A percentile compares a stretch with the other conserved stretches of the same genome.
Evolutionary conservation across 2,113 vertebrate genomes (phyloP).

Genomic region (Enhydra lutris): DNA sequence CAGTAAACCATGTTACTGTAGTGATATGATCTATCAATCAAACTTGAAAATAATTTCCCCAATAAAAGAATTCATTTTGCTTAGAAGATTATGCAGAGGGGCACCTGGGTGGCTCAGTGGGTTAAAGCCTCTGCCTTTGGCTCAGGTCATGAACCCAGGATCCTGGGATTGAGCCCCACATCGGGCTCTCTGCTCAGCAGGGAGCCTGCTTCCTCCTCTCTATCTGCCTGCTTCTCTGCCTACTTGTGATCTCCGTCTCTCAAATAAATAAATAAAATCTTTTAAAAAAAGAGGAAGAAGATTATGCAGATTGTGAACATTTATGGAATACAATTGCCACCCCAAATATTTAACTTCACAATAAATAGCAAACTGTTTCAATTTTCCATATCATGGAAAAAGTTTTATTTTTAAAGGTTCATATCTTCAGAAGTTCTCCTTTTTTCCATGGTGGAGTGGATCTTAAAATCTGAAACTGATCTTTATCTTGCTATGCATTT

Average conservation of each 20-base stretch:
- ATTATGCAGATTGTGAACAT: neutral
- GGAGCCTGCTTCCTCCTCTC: too few relatives aligned
- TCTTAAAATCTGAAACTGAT: neutral
- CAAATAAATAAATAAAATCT: too few relatives aligned
- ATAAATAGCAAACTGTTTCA: neutral
- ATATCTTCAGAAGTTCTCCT: neutral
- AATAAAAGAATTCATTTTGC: neutral
- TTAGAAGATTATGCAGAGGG: neutral
- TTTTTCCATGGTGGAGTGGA: neutral
- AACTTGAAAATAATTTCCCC: neutral
- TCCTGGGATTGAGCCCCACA: too few relatives aligned
- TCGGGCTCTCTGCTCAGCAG: too few relatives aligned
- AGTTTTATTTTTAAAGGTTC: neutral
- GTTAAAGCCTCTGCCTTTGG: too few relatives aligned
- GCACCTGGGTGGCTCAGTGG: too few relatives aligned
- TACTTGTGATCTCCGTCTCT: too few relatives aligned
- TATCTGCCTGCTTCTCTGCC: too few relatives aligned
- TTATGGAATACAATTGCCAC: neutral
- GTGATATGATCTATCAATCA: neutral
- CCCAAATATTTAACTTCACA: neutral
- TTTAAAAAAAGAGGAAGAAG: neutral
- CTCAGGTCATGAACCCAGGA: too few relatives aligned
- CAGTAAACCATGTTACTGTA: neutral
- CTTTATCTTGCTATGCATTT: neutral
- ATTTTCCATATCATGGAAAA: neutral